Evolutionary conservation across 2,888 invertebrate species (phyloP).

Genomic region (Cataglyphis altisquamis): DNA sequence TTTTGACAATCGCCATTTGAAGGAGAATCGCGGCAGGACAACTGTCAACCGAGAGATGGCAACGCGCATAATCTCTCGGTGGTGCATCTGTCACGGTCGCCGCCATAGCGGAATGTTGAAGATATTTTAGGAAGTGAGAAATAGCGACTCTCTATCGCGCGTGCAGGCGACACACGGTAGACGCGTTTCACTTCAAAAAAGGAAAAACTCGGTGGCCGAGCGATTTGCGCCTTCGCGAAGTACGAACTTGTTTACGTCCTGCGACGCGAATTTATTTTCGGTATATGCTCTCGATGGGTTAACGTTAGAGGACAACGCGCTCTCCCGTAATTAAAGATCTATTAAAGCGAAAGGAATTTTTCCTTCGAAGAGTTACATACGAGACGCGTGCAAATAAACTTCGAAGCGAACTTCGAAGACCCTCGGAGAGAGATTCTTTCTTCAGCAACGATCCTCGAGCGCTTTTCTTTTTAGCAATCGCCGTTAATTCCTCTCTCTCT

Average conservation of each 20-base stretch:
- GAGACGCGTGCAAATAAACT: conserved; percentile 34
- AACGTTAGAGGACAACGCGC: conserved; percentile 24
- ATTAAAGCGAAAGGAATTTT: conserved; percentile 44
- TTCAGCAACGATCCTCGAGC: background rate
- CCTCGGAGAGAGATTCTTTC: background rate
- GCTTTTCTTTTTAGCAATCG: background rate
- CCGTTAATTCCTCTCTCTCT: background rate
- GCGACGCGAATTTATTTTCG: conserved; percentile 47
- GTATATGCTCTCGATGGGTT: background rate
- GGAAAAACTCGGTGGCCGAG: conserved; percentile 32
- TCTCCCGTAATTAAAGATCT: conserved; percentile 40
- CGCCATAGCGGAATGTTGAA: conserved; percentile 28
- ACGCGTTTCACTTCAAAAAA: conserved; percentile 9
- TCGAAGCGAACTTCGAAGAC: conserved; percentile 12
- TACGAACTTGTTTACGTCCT: conserved; percentile 42
- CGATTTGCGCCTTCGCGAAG: conserved; percentile 43
- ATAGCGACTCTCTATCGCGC: conserved; percentile 15
- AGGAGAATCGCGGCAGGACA: background rate
- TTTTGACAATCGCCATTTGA: background rate
- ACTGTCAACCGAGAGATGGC: conserved; percentile 22
- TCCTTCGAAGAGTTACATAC: background rate
- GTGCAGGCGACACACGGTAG: background rate
- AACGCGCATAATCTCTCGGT: conserved; percentile 46
- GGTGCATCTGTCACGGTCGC: background rate
- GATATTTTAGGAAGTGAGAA: conserved; percentile 55